A percentile compares a stretch with the other conserved stretches of the same genome.
phyloP scores from a whole-genome alignment of 1,140 invertebrate species.

The Homalodisca vitripennis region DNA sequence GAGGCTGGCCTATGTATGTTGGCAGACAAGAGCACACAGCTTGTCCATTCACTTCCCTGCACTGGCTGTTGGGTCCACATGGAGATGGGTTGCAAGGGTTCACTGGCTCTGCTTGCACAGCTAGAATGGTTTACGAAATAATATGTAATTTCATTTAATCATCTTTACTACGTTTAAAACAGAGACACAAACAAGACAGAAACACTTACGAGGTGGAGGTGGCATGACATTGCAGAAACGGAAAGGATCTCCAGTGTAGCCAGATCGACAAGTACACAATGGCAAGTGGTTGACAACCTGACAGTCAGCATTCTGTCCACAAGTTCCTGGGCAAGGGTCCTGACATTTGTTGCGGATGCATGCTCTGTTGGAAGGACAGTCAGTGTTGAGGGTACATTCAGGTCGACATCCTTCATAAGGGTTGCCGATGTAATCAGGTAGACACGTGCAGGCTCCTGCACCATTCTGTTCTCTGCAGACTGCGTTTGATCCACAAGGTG shows the following conservation, averaged over 20 bases:
- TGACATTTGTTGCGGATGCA: slow-evolving; percentile 66
- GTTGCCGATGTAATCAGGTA: slow-evolving; percentile 54
- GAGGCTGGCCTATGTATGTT: slow-evolving; percentile 54
- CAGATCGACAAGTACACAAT: slow-evolving; percentile 62
- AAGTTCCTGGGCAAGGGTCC: slow-evolving; percentile 67
- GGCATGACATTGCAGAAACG: slow-evolving; percentile 44
- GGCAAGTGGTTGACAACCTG: slow-evolving; percentile 67
- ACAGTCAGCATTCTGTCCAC: slow-evolving; percentile 64
- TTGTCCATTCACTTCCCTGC: slow-evolving; percentile 52
- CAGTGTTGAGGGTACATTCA: slow-evolving; percentile 65
- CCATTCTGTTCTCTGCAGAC: slow-evolving; percentile 64
- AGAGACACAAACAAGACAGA: neutral
- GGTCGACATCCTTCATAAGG: slow-evolving; percentile 59
- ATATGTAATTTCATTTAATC: neutral
- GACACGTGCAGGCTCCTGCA: slow-evolving; percentile 64
- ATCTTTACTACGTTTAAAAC: neutral
- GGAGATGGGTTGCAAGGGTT: slow-evolving; percentile 53
- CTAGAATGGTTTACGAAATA: slow-evolving; percentile 18
- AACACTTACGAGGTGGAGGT: slow-evolving; percentile 27
- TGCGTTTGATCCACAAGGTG: slow-evolving; percentile 71
- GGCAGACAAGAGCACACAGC: slow-evolving; percentile 57
- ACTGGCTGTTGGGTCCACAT: slow-evolving; percentile 59
- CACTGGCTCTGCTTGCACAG: slow-evolving; percentile 34
- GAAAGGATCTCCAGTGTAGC: slow-evolving; percentile 68
- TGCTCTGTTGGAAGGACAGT: slow-evolving; percentile 61